These are phyloP conservation scores for Notarius lentiginosus DNA, from an alignment of 2,113 vertebrate genomes.

Conservation along the genomic window DNA sequence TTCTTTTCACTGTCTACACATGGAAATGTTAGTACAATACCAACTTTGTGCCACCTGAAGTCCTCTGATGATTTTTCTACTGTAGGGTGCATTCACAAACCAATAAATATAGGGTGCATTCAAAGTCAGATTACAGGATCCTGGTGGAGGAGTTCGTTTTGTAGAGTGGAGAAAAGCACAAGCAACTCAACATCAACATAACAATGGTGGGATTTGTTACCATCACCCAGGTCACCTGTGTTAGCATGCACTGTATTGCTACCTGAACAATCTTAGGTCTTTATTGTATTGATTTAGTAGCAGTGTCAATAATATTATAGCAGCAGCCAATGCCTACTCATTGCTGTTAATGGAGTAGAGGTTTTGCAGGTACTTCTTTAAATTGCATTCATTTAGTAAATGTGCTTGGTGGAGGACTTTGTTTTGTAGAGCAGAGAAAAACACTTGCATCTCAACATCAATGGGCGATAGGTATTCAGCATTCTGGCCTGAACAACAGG, in stretches of 20 bases:
- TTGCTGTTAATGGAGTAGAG: not conserved
- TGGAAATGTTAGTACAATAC: not conserved
- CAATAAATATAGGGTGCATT: not conserved
- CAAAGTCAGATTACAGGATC: not conserved
- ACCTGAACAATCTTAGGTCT: not conserved
- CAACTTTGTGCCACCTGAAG: not conserved
- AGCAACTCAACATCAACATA: not conserved
- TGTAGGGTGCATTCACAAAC: not conserved
- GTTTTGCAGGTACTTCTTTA: not conserved
- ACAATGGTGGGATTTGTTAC: not conserved
- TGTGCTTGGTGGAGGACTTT: not conserved
- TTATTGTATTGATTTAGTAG: constrained; percentile 1
- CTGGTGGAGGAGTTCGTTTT: not conserved
- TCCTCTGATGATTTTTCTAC: not conserved
- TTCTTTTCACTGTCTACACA: not conserved
- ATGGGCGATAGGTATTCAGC: not conserved
- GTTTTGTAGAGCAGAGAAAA: not conserved
- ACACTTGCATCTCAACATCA: not conserved
- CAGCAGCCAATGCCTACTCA: not conserved
- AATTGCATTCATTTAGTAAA: not conserved
- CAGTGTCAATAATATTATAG: not conserved
- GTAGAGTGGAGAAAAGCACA: not conserved
- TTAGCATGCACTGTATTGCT: not conserved
- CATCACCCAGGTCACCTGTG: not conserved
- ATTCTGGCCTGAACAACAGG: not conserved